A percentile compares a stretch with the other conserved stretches of the same genome.
These are phyloP conservation scores for Ostrea denselamellosa DNA, from an alignment of 1,140 invertebrate genomes.

Conservation along the genomic window DNA sequence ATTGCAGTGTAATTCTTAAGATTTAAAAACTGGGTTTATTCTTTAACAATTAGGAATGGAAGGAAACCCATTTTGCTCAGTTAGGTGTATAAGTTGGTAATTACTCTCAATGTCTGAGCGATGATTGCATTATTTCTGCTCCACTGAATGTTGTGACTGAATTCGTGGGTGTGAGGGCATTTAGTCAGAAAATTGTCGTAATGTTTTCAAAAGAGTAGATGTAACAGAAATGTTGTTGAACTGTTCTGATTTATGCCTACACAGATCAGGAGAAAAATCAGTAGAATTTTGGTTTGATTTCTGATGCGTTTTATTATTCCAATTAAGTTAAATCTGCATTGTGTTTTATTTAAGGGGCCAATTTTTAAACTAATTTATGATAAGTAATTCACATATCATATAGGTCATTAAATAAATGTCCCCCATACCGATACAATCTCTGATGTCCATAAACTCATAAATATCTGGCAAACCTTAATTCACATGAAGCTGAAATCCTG, in stretches of 20 bases:
- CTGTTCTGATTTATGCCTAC: not conserved
- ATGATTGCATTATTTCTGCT: slow-evolving; percentile 32
- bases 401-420: not conserved
- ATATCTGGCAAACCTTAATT: not conserved
- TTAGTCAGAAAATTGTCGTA: not conserved
- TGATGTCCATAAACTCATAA: not conserved
- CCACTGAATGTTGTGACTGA: not conserved
- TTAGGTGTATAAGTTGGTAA: not conserved
- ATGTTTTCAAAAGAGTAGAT: not conserved
- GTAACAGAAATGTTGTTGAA: not conserved
- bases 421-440: not conserved
- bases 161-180: not conserved
- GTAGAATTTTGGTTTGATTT: not conserved
- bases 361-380: too few relatives aligned
- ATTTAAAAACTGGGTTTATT: too few relatives aligned
- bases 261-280: not conserved
- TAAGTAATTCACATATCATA: not conserved
- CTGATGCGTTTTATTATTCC: not conserved
- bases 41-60: too few relatives aligned
- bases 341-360: too few relatives aligned
- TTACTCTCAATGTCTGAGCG: not conserved
- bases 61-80: not conserved
- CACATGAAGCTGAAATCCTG: not conserved
- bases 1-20: too few relatives aligned
- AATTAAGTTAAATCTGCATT: not conserved